Evolutionary conservation across 2,888 invertebrate species (phyloP).

Genomic region (Napeogenes sylphis): DNA sequence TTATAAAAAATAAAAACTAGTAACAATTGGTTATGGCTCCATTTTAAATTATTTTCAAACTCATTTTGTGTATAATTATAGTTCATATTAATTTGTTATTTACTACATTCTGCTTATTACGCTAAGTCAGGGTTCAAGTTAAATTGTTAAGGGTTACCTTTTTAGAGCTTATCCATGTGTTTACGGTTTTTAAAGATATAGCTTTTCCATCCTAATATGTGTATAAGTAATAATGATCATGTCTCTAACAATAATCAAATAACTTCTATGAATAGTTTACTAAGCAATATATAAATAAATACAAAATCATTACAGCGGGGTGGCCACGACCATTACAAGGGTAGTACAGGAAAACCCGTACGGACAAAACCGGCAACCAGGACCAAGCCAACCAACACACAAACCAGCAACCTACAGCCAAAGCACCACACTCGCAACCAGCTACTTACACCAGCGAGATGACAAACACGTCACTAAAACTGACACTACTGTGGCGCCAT

Average conservation of each 20-base stretch:
- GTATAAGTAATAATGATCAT: too few relatives aligned
- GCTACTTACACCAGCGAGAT: conserved; percentile 76
- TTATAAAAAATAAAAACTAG: not conserved
- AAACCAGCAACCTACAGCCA: conserved; percentile 35
- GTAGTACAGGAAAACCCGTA: conserved; percentile 34
- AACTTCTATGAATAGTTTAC: too few relatives aligned
- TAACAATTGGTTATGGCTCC: not conserved
- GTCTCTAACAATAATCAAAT: too few relatives aligned
- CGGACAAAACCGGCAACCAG: conserved; percentile 32
- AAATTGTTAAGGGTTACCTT: too few relatives aligned
- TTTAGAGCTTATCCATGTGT: too few relatives aligned
- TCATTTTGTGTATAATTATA: not conserved
- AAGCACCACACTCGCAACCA: conserved; percentile 69
- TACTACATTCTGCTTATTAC: too few relatives aligned
- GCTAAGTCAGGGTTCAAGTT: too few relatives aligned
- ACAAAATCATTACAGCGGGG: conserved; percentile 32
- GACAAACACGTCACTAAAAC: conserved; percentile 59
- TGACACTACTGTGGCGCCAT: conserved; percentile 59
- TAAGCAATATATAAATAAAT: too few relatives aligned
- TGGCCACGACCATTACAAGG: conserved; percentile 36
- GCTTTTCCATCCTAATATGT: too few relatives aligned
- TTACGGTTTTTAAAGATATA: too few relatives aligned
- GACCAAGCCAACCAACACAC: conserved; percentile 34
- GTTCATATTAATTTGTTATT: too few relatives aligned
- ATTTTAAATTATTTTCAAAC: not conserved